Percentiles rank a stretch among this genome's conserved stretches.
phyloP scores from a whole-genome alignment of 2,888 invertebrate genomes.

The Hypercompe scribonia region DNA sequence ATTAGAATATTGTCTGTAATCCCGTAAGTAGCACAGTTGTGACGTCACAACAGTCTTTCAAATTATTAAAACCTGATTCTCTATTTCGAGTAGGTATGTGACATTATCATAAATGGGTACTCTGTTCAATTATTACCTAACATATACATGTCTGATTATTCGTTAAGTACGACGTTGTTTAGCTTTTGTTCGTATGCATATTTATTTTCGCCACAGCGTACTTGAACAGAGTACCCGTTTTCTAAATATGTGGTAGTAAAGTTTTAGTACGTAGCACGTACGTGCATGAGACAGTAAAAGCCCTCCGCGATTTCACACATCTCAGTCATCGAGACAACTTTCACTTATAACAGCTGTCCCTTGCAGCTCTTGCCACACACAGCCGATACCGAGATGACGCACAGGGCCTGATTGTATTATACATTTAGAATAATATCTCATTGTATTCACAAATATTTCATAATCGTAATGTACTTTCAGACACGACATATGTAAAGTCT shows the following conservation, averaged over 20 bases:
- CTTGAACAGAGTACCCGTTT: too few relatives aligned
- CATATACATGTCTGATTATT: too few relatives aligned
- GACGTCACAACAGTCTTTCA: too few relatives aligned
- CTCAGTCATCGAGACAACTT: slow-evolving; percentile 38
- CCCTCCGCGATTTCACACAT: background rate
- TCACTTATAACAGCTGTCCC: slow-evolving; percentile 37
- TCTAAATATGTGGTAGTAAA: background rate
- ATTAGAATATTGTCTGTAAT: too few relatives aligned
- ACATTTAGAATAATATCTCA: background rate
- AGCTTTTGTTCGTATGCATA: background rate
- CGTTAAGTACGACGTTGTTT: too few relatives aligned
- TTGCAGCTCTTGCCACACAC: slow-evolving; percentile 25
- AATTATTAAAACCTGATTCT: too few relatives aligned
- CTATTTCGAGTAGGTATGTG: too few relatives aligned
- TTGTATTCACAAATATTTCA: background rate
- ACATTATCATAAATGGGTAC: too few relatives aligned
- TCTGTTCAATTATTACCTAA: too few relatives aligned
- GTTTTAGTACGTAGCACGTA: background rate
- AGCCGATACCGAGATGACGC: background rate
- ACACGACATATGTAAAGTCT: background rate
- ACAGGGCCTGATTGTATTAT: slow-evolving; percentile 1
- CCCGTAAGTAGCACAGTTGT: too few relatives aligned
- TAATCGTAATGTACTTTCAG: background rate
- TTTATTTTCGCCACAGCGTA: background rate
- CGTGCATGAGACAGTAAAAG: background rate